Base-by-base conservation (phyloP, 2,797 vertebrate species). In the Kryptopterus vitreolus region DNA sequence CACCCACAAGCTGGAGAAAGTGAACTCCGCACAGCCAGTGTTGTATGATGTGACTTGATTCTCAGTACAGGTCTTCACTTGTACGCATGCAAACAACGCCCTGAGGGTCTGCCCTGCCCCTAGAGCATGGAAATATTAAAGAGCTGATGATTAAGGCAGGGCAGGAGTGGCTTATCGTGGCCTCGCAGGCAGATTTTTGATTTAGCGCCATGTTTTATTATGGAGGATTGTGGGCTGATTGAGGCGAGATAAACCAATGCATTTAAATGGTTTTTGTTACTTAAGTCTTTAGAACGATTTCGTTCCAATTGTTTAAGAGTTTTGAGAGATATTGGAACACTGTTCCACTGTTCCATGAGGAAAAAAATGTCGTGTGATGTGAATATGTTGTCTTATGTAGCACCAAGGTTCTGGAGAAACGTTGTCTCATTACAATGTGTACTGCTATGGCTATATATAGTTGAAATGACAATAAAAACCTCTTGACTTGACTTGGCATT, bases 21-120 rank as follows among this genome's bases (percentile, higher is more conserved):
- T 55, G n/a, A 55, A 55, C 11, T 26, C 43, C 24, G 43, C 26
- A 50, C 18, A 58, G 20, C 11, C 55, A 26, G 0, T 26, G 31
- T 16, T 29, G 4, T 69, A 61, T 22, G 3, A 50, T 3, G 3
- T 31, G 24, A 59, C 52, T 66, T 59, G 31, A 66, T 10, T 43
- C n/a, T n/a, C 55, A 48, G 26, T 29, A n/a, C 61, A 68, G 65
- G 63, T 76, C 53, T 72, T 53, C 65, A 75, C 73, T 68, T 46
- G 65, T 57, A 33, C 2, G 33, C 61, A 53, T 57, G 12, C 43
- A 62, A 66, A 74, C 22, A 61, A 15, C 5, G 22, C 46, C 16
- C 68, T 35, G 20, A 77, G 74, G 22, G 48, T 48, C 29, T 5
- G 52, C n/a, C 43, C 80, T 79, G 43, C 50, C 78, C 66, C 12